Evolutionary conservation across 1,140 invertebrate species (phyloP), one percentile per base, ranked within the genome.

Genomic region (Drosophila lowei): DNA sequence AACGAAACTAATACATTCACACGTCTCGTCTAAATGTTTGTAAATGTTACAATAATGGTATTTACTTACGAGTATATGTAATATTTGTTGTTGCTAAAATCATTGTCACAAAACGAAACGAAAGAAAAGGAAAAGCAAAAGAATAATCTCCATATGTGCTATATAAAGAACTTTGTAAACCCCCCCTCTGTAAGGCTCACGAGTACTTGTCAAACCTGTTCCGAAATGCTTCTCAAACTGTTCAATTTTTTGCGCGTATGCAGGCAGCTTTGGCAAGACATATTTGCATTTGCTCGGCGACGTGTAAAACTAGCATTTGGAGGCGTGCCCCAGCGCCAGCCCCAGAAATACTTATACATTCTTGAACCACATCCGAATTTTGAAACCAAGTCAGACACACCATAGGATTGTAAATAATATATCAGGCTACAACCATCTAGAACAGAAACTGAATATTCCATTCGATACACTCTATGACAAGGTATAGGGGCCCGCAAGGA

Each of bases 131-230:
- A 59, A 50, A 54, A 71, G 50, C 53, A 44, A 74, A 59, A 74
- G 71, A 59, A 46, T 56, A 66, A 75, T 84, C 79, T 83, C 79
- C 79, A 83, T 75, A 85, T 85, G 80, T 85, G 80, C 80, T 85
- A 72, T 75, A 72, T 42, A 72, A 54, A 43, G 13, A 43, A 25
- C 41, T 41, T 57, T 61, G 34, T 61, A 71, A 67, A 62, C 60
- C 34, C 3, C 30, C 8, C 3, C 34, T 57, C 18, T 9, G 21
- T 13, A 42, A 70, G 62, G 53, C 59, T 61, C 61, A 46, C 49
- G 53, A 83, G 52, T 74, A 83, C 56, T 68, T 77, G 74, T 77
- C 58, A 70, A 49, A 62, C 46, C 53, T 77, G 72, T 55, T 59
- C 58, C 15, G 43, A 59, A 73, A 50, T 63, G 83, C 83, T 78